These are phyloP conservation scores for Helogale parvula DNA, from an alignment of 2,113 vertebrate genomes.

Conservation along the genomic window DNA sequence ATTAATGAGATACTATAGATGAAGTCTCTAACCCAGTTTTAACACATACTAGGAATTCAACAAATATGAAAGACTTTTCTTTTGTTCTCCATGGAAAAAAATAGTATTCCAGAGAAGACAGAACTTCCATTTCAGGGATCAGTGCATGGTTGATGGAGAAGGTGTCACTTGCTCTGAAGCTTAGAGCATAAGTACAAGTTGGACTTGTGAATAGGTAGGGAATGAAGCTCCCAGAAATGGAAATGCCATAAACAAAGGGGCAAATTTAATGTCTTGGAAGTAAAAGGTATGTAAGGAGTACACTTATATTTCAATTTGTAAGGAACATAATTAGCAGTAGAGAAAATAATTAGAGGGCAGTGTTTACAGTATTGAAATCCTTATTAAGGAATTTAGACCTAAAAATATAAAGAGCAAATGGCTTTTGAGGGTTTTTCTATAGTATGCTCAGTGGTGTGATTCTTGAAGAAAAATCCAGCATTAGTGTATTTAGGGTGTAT, in stretches of 20 bases:
- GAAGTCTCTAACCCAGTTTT: not conserved
- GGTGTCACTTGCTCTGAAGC: not conserved
- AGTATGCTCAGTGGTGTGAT: not conserved
- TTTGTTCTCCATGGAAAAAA: not conserved
- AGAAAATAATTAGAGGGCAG: not conserved
- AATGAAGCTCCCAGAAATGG: not conserved
- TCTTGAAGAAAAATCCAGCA: not conserved
- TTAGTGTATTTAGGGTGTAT: not conserved
- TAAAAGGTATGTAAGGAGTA: not conserved
- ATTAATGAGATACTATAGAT: not conserved
- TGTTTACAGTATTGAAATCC: not conserved
- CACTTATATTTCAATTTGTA: not conserved
- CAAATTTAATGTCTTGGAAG: not conserved
- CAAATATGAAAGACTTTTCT: not conserved
- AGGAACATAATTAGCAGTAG: not conserved
- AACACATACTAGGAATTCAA: not conserved
- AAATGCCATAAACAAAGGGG: not conserved
- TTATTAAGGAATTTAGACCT: not conserved
- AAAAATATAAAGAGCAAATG: not conserved
- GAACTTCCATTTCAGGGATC: not conserved
- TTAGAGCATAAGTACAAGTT: not conserved
- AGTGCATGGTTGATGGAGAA: not conserved
- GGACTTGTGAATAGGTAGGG: not conserved
- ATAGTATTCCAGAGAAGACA: not conserved
- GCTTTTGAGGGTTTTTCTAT: not conserved